phyloP scores from a whole-genome alignment of 2,888 invertebrate genomes.

The Eristalinus aeneus region DNA sequence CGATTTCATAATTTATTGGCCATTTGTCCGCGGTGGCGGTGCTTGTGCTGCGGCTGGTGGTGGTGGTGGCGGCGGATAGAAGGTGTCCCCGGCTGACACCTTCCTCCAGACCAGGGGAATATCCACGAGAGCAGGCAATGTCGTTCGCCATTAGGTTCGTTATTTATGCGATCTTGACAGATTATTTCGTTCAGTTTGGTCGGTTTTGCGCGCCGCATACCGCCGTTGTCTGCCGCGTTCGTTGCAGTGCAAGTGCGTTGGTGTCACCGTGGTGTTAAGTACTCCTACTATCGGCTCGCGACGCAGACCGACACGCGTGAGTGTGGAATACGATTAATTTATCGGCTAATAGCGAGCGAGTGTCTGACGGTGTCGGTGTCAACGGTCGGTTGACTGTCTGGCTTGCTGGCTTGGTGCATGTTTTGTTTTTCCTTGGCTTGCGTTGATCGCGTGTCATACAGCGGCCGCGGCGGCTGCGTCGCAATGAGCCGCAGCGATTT shows the following conservation, averaged over 20 bases:
- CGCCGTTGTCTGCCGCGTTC: neutral
- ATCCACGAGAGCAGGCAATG: constrained; percentile 50
- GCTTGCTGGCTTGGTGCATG: neutral
- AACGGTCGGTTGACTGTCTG: neutral
- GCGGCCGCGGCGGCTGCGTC: neutral
- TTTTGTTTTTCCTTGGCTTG: constrained; percentile 1
- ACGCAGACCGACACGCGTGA: constrained; percentile 50
- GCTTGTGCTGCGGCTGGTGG: neutral
- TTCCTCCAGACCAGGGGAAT: constrained; percentile 26
- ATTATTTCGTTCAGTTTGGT: constrained; percentile 70
- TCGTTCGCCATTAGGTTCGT: constrained; percentile 69
- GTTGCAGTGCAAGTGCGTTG: constrained; percentile 46
- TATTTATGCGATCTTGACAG: constrained; percentile 71
- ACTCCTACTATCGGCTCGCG: constrained; percentile 77
- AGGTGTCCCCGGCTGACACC: constrained; percentile 57
- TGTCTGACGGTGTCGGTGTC: constrained; percentile 43
- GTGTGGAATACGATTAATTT: constrained; percentile 70
- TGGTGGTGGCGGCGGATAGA: neutral
- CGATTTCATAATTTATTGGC: constrained; percentile 65
- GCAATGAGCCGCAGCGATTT: constrained; percentile 58
- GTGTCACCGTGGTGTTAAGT: constrained; percentile 54
- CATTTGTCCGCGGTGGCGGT: constrained; percentile 48
- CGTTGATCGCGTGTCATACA: constrained; percentile 65
- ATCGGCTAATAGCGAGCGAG: constrained; percentile 66
- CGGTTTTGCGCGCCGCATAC: constrained; percentile 23